Evolutionary conservation across 2,113 vertebrate species (phyloP), one percentile per base, ranked within the genome.

Genomic region (Vidua chalybeata): DNA sequence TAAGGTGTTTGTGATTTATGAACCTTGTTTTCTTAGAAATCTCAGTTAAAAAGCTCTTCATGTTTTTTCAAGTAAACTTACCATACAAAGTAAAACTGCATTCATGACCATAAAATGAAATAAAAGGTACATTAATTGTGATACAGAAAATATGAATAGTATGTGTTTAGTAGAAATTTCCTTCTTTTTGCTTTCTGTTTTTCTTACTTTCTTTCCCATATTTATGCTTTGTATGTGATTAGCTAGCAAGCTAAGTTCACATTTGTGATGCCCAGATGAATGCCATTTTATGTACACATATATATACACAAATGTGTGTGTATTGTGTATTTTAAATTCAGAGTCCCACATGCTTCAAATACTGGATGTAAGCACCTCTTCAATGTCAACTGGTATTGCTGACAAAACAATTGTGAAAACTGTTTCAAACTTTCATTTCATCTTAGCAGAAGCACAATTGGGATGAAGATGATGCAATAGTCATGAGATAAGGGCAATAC

Each of bases 401-500:
- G 39, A 35, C 19, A 58, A n/a, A 74, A 19, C 10, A 49, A 24
- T 11, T 43, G 16, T 56, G 30, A 48, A 5, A 48, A 28, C 4
- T 22, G 0, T 46, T 73, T 28, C 20, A 31, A 77, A 80, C 20
- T 39, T 51, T 14, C 8, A 5, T 73, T 89, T 91, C 11, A 55
- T 51, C 11, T 68, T 45, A 39, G 7, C 8, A n/a, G 10, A 63
- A 37, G 8, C 4, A 24, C 13, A 76, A 15, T 1, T 67, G 13
- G 8, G 24, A 45, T 87, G 19, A 51, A 67, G 30, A 48, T 76
- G 10, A 59, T 83, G 6, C 26, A 84, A 15, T 11, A 31, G 13
- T 2, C 23, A 68, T 1, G 1, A 76, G 39, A 19, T 24, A 27
- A 78, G 5, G 13, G 1, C 7, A 59, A 21, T 55, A 15, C 2